Conservation (phyloP, 2,113 vertebrate species). For the Pungitius pungitius region DNA sequence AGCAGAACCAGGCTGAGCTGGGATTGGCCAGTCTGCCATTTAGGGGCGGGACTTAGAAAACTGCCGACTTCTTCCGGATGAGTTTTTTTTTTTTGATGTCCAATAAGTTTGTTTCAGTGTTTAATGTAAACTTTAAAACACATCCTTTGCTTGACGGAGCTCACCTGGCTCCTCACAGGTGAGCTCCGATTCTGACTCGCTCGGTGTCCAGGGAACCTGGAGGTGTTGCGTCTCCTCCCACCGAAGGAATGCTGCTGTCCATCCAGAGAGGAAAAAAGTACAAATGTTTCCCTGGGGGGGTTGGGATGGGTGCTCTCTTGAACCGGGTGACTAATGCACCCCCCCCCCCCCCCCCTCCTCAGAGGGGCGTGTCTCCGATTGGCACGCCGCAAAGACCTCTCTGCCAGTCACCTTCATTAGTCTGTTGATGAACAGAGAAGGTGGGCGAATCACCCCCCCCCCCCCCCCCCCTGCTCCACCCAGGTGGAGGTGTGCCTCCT, state of each 20-base stretch:
- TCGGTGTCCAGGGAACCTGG: no score
- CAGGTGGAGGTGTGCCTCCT: slow-evolving; percentile 53
- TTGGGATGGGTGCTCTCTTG: slow-evolving; percentile 63
- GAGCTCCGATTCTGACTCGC: no score
- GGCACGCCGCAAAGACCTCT: slow-evolving; percentile 57
- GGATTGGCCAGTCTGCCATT: no score
- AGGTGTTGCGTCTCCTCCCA: slow-evolving; percentile 69
- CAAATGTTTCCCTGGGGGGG: slow-evolving; percentile 33
- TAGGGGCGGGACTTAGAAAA: no score
- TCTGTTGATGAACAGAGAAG: slow-evolving; percentile 36
- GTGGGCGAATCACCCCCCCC: slow-evolving; percentile 36
- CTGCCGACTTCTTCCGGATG: no score
- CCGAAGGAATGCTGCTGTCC: slow-evolving; percentile 78
- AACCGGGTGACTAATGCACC: slow-evolving; percentile 80
- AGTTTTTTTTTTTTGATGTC: no score
- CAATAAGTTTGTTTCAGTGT: no score
- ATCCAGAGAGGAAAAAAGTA: slow-evolving; percentile 71
- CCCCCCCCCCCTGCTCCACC: not conserved
- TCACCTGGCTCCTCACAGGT: no score
- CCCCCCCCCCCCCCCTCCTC: slow-evolving; percentile 52
- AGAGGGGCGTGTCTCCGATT: slow-evolving; percentile 57
- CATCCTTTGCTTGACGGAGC: no score
- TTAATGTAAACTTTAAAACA: no score
- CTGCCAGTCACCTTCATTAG: slow-evolving; percentile 60
- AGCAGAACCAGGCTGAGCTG: no score